A percentile compares a stretch with the other conserved stretches of the same genome.
Evolutionary conservation across 1,140 invertebrate species (phyloP).

Genomic region (Leptinotarsa texana): DNA sequence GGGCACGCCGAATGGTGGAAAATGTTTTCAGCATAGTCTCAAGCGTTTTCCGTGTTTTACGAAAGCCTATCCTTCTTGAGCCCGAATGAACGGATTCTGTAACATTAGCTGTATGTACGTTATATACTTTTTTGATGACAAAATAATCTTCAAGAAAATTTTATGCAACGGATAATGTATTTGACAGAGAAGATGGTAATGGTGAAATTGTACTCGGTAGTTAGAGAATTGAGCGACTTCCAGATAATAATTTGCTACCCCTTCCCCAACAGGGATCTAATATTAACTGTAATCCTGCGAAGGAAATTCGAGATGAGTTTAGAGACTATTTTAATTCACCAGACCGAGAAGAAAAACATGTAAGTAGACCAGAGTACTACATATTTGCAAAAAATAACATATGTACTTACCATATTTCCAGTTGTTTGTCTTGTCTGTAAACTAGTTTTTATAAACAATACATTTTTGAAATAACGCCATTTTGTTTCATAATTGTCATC

Average conservation of each 20-base stretch:
- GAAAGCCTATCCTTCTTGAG: neutral
- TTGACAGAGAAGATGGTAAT: neutral
- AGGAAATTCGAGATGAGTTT: too few species aligned
- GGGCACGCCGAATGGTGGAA: neutral
- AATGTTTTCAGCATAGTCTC: neutral
- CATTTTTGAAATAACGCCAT: too few species aligned
- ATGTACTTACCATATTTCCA: too few species aligned
- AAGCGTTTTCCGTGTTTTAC: neutral
- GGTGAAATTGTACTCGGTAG: neutral
- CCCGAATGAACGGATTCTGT: neutral
- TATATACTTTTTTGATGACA: neutral
- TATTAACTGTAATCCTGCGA: too few species aligned
- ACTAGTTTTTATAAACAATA: too few species aligned
- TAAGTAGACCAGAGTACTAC: too few species aligned
- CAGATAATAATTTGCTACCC: too few species aligned
- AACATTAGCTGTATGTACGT: neutral
- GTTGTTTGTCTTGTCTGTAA: too few species aligned
- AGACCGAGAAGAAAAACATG: too few species aligned
- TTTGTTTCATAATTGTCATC: too few species aligned
- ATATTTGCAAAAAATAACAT: too few species aligned
- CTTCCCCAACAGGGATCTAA: too few species aligned
- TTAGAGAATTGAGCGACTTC: neutral
- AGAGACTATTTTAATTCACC: neutral
- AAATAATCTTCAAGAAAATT: neutral
- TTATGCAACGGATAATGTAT: neutral